Base-by-base conservation (phyloP, 2,797 vertebrate genomes). In the Pogonophryne albipinna region DNA sequence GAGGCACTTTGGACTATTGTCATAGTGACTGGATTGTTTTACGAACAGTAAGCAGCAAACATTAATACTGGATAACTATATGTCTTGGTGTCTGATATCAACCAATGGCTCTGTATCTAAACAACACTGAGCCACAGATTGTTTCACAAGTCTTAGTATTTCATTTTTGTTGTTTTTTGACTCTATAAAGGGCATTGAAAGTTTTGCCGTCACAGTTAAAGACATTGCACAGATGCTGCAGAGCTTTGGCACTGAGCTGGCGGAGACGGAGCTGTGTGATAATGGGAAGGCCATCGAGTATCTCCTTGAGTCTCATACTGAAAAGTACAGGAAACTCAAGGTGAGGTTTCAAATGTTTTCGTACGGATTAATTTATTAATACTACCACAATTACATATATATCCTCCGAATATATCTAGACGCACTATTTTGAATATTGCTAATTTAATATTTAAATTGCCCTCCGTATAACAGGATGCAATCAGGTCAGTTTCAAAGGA, bases 141-240 rank as follows among this genome's bases (percentile, higher is more conserved):
- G 15, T 66, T 60, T 59, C 34, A 67, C 3, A 0, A 27, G 17
- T 55, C 44, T 57, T 5, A 59, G n/a, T 61, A 1, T 76, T 66
- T 57, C 34, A 9, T 13, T 55, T 59, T 1, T 57, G 23, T 16
- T 38, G 1, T 23, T 56, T 59, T 53, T 20, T 70, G 20, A 16
- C 62, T 68, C 44, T 13, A 4, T 73, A 2, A 93, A 99, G 98
- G 98, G 97, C 1, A 98, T 99, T 56, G 98, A 99, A 94, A 96
- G 96, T 71, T 99, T 99, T 93, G 98, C 98, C 0, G 94, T 99
- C 16, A 98, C 96, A 0, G 98, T 99, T 79, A 99, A 99, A 91
- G 97, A 99, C 71, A 97, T 97, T 6, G 98, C 98, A 13, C 98
- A 99, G 94, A 95, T 98, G 96, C 83, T 99, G 45, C 98, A 99